phyloP scores from a whole-genome alignment of 2,888 invertebrate genomes.

The Drosophila subsilvestris region DNA sequence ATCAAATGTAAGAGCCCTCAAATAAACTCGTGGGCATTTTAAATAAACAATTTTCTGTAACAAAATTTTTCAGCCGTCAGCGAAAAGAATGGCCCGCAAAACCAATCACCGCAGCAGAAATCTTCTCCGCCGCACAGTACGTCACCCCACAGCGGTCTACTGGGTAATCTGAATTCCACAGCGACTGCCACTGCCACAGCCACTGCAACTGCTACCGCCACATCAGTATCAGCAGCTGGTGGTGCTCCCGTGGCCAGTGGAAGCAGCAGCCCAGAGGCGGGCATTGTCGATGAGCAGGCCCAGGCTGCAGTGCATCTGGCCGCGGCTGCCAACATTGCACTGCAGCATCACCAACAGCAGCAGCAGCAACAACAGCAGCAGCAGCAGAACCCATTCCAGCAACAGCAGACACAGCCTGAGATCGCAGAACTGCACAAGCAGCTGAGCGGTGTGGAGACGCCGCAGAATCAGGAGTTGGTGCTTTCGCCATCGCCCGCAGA shows the following conservation, averaged over 20 bases:
- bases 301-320: conserved; percentile 79
- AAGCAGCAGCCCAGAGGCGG: conserved; percentile 65
- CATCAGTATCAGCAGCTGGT: conserved; percentile 67
- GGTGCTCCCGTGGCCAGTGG: conserved; percentile 74
- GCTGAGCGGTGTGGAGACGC: conserved; percentile 69
- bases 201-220: conserved; percentile 49
- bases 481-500: conserved; percentile 78
- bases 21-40: not conserved
- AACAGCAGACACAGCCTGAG: conserved; percentile 82
- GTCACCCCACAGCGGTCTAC: conserved; percentile 70
- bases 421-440: conserved; percentile 78
- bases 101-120: conserved; percentile 73
- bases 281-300: conserved; percentile 72
- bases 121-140: conserved; percentile 80
- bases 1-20: conserved; percentile 82
- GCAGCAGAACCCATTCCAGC: conserved; percentile 83
- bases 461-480: conserved; percentile 73
- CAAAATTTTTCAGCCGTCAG: conserved; percentile 64
- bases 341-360: conserved; percentile 80
- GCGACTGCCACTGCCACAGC: conserved; percentile 69
- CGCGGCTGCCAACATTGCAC: conserved; percentile 82
- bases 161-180: conserved; percentile 79
- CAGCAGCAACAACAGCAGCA: conserved; percentile 80
- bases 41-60: not conserved
- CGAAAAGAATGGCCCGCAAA: conserved; percentile 83